phyloP scores from a whole-genome alignment of 2,888 invertebrate genomes.

The Eupeodes luniger region DNA sequence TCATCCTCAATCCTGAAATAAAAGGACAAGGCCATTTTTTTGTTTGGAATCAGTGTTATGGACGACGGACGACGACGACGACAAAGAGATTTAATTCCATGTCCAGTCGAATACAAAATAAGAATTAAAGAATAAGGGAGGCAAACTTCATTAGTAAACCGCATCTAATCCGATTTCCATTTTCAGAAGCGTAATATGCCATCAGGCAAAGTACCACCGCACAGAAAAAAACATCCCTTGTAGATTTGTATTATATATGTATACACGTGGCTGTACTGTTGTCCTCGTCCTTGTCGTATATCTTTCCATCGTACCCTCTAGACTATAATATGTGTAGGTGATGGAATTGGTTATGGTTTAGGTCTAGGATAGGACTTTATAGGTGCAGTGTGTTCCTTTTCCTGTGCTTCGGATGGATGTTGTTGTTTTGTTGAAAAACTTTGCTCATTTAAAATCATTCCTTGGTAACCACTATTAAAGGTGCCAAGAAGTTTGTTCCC shows the following conservation, averaged over 20 bases:
- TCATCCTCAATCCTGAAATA: constrained; percentile 3
- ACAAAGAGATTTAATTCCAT: constrained; percentile 31
- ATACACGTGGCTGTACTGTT: neutral
- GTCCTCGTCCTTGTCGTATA: neutral
- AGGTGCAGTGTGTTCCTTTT: neutral
- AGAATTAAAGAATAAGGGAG: neutral
- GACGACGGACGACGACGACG: neutral
- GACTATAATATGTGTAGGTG: no score
- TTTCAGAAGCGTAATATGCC: constrained; percentile 24
- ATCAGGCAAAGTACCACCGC: constrained; percentile 24
- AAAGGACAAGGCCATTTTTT: neutral
- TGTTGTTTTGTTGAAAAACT: constrained; percentile 40
- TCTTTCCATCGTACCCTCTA: neutral
- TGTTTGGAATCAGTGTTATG: neutral
- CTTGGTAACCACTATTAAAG: constrained; percentile 53
- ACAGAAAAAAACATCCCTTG: constrained; percentile 20
- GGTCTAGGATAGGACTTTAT: no score
- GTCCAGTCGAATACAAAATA: constrained; percentile 22
- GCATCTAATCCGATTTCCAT: constrained; percentile 53
- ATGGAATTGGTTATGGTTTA: no score
- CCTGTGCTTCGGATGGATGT: no score
- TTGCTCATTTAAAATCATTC: constrained; percentile 59
- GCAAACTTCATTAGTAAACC: constrained; percentile 58
- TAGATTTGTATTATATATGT: constrained; percentile 36
- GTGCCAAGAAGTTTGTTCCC: constrained; percentile 62